phyloP scores from a whole-genome alignment of 1,140 invertebrate genomes.

The Anastatus disparis region DNA sequence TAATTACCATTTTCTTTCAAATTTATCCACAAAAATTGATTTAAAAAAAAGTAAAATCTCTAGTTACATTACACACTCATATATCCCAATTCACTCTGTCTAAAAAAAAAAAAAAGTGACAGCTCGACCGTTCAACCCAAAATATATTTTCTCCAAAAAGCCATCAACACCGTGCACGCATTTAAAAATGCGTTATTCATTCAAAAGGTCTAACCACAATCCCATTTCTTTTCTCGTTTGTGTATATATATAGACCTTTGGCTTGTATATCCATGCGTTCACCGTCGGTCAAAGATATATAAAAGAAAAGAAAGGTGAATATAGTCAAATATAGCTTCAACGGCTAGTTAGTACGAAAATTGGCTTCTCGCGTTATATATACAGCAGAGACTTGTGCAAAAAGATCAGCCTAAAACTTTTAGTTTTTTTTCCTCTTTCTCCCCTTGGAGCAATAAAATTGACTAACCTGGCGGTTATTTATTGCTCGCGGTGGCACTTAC shows the following conservation, averaged over 20 bases:
- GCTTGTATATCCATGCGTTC: too few species aligned
- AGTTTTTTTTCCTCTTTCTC: slow-evolving; percentile 45
- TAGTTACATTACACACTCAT: too few species aligned
- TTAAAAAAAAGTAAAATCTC: too few species aligned
- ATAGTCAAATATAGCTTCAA: background rate
- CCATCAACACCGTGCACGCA: too few species aligned
- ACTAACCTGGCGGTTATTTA: slow-evolving; percentile 67
- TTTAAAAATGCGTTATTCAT: slow-evolving; percentile 35
- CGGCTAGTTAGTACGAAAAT: slow-evolving; percentile 36
- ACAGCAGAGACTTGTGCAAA: slow-evolving; percentile 55
- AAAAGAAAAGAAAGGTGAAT: background rate
- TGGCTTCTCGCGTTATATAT: slow-evolving; percentile 33
- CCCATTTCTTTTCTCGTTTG: slow-evolving; percentile 1
- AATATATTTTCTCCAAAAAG: too few species aligned
- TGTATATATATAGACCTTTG: too few species aligned
- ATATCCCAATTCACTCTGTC: too few species aligned
- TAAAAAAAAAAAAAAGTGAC: too few species aligned
- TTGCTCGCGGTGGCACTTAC: slow-evolving; percentile 63
- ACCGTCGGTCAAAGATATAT: too few species aligned
- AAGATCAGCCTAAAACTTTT: slow-evolving; percentile 18
- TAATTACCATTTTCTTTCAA: too few species aligned
- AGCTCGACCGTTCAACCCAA: too few species aligned
- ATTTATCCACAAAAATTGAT: too few species aligned
- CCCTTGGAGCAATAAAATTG: slow-evolving; percentile 64
- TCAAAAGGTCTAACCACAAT: slow-evolving; percentile 6